Conservation (phyloP, 2,797 vertebrate species). For the Peromyscus attwateri region DNA sequence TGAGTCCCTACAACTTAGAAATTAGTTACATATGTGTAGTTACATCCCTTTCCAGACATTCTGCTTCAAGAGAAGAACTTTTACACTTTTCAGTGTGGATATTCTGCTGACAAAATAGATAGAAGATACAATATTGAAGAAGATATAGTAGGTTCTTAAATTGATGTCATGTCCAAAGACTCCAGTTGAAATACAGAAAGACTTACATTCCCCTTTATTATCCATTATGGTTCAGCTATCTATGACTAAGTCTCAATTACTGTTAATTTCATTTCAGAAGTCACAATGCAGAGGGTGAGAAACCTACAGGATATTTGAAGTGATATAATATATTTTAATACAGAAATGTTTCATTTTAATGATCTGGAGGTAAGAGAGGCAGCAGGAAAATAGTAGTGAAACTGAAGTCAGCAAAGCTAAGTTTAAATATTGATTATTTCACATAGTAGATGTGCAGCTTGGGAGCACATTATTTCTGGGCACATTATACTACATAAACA, state of each 20-base stretch:
- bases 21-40: neutral
- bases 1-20: neutral
- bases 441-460: neutral
- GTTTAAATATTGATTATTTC: neutral
- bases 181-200: conserved; percentile 14
- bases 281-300: conserved; percentile 28
- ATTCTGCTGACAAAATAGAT: neutral
- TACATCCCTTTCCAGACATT: neutral
- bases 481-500: neutral
- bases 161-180: conserved; percentile 39
- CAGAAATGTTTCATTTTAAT: conserved; percentile 54
- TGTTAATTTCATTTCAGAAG: conserved; percentile 47
- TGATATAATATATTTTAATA: neutral
- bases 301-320: neutral
- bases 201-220: conserved; percentile 16
- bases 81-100: neutral
- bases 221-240: conserved; percentile 38
- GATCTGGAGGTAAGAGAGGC: neutral
- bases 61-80: neutral
- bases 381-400: neutral
- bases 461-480: neutral
- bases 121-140: neutral
- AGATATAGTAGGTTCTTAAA: conserved; percentile 35
- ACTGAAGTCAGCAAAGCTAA: neutral
- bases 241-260: conserved; percentile 3